Conservation (phyloP, 2,113 vertebrate genomes). For the Anolis carolinensis region DNA sequence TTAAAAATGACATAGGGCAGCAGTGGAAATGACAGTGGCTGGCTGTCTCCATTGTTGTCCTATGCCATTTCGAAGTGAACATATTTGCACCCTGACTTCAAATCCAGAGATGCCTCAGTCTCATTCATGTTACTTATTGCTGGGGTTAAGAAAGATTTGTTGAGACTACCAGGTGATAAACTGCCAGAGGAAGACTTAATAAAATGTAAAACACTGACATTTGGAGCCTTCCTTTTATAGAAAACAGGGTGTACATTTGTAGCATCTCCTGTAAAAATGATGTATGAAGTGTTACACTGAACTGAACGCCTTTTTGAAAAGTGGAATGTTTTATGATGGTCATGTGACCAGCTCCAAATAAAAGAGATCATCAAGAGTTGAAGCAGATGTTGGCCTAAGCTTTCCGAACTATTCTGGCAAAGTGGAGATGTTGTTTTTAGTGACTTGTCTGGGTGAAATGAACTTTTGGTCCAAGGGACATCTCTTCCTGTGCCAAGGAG, state of each 20-base stretch:
- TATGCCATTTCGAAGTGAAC: too few relatives aligned
- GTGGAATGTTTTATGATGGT: slow-evolving; percentile 58
- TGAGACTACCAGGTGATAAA: slow-evolving; percentile 11
- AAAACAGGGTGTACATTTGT: not conserved
- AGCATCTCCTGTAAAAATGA: not conserved
- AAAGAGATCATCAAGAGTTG: slow-evolving; percentile 66
- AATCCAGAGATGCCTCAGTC: not conserved
- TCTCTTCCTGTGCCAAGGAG: not conserved
- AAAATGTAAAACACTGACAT: slow-evolving; percentile 20
- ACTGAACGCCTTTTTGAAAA: slow-evolving; percentile 34
- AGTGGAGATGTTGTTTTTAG: not conserved
- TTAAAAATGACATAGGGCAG: too few relatives aligned
- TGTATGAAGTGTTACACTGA: slow-evolving; percentile 29
- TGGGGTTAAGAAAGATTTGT: not conserved
- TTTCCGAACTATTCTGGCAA: slow-evolving; percentile 31
- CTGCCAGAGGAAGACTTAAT: slow-evolving; percentile 3
- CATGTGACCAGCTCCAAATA: slow-evolving; percentile 67
- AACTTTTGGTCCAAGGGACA: not conserved
- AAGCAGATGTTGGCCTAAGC: slow-evolving; percentile 70
- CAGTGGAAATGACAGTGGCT: too few relatives aligned
- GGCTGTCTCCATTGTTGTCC: too few relatives aligned
- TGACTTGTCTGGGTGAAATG: slow-evolving; percentile 39
- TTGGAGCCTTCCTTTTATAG: not conserved
- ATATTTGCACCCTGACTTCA: not conserved
- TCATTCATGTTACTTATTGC: not conserved